These are phyloP conservation scores for Netelia virgata DNA, from an alignment of 2,888 invertebrate genomes.

Conservation along the genomic window DNA sequence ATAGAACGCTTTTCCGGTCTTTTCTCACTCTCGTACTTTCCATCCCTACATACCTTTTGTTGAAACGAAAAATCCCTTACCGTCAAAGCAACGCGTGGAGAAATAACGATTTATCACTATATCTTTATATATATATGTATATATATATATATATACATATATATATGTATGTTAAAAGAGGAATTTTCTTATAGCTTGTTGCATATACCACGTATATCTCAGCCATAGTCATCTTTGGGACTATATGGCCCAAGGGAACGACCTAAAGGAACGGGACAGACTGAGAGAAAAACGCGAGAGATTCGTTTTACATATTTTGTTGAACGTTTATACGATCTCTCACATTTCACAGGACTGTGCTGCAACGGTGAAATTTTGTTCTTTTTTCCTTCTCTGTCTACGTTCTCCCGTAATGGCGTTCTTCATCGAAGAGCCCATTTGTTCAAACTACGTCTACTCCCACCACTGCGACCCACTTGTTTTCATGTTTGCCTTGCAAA, in stretches of 20 bases:
- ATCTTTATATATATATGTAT: neutral
- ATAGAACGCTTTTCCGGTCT: constrained; percentile 10
- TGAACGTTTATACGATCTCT: constrained; percentile 14
- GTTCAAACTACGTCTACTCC: constrained; percentile 8
- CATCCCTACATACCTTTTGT: constrained; percentile 48
- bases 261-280: neutral
- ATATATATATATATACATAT: constrained; percentile 8
- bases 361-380: neutral
- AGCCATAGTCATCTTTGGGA: constrained; percentile 6
- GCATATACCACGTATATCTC: neutral
- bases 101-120: constrained; percentile 58
- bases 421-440: constrained; percentile 15
- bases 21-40: constrained; percentile 48
- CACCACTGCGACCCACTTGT: neutral
- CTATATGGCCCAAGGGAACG: constrained; percentile 14
- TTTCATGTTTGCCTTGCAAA: neutral
- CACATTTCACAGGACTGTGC: constrained; percentile 9
- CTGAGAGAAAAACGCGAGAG: neutral
- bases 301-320: constrained; percentile 54
- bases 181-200: constrained; percentile 14
- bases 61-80: constrained; percentile 54
- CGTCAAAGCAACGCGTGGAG: constrained; percentile 53
- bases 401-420: neutral
- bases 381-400: neutral
- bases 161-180: constrained; percentile 7